Base-by-base conservation (phyloP, 2,797 vertebrate genomes). In the Anolis apletophallus region DNA sequence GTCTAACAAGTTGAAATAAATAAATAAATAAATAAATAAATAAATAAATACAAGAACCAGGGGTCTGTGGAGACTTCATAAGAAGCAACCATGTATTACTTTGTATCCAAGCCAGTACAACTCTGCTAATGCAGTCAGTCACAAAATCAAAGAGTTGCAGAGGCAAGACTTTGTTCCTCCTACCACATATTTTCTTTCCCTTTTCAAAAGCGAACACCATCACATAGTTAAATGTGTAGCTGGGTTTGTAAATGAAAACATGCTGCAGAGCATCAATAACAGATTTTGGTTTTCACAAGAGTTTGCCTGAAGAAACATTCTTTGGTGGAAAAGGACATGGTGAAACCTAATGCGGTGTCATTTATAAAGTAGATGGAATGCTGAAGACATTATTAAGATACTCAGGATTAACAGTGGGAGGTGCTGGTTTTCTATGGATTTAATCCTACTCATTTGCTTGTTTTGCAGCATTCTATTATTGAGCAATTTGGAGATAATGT, bases 351-450 rank as follows among this genome's bases (percentile, higher is more conserved):
- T 72, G 2, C 34, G 46, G 7, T 75, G 34, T 12, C 78, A 26
- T 86, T 88, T 85, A 69, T 52, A 90, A 84, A 83, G 23, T 77
- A 73, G 71, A 80, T 88, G 64, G 85, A 85, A 29, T 23, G 9
- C 40, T n/a, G 81, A 80, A 81, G 87, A 61, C 2, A 50, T 23
- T 59, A 75, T 80, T 78, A 81, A 88, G 79, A 85, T 19, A 52
- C 23, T 87, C 50, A 76, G n/a, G 3, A 26, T 64, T 85, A 88
- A 67, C 12, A 2, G 21, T 80, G 46, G n/a, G 46, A 36, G 26
- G 87, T 90, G 32, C 14, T 78, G 16, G 9, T 79, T 89, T 87
- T 77, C 17, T 5, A 19, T 13, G 52, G 21, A 79, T 68, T 90
- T 86, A 57, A 88, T 79, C 46, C 12, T 3, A 69, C 76, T 57